phyloP scores from a whole-genome alignment of 64 coral and sea anemone species.

The Montipora foliosa region DNA sequence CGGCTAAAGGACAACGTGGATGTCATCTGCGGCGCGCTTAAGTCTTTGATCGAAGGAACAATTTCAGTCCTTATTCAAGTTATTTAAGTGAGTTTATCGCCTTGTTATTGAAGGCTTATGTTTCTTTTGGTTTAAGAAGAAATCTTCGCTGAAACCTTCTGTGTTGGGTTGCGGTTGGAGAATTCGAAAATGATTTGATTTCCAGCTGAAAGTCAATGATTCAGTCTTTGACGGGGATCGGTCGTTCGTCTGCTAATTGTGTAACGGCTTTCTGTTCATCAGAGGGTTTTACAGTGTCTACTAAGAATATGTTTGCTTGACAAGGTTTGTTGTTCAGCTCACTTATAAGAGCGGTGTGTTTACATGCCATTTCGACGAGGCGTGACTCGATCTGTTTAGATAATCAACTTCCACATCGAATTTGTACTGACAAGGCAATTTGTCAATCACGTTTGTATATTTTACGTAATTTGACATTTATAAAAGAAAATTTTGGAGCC shows the following conservation, averaged over 20 bases:
- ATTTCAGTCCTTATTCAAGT: not conserved
- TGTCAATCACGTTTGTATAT: too few species aligned
- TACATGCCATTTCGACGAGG: slow-evolving; percentile 17
- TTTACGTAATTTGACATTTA: too few species aligned
- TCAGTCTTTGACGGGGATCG: not conserved
- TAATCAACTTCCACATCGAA: not conserved
- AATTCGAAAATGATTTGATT: slow-evolving; percentile 38
- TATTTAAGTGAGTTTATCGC: not conserved
- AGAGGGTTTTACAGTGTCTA: not conserved
- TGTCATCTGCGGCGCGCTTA: not conserved
- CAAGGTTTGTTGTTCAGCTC: not conserved
- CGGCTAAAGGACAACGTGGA: not conserved
- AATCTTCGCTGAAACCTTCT: not conserved
- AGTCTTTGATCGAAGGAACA: not conserved
- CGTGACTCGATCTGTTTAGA: slow-evolving; percentile 3
- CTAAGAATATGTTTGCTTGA: not conserved
- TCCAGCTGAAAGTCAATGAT: not conserved
- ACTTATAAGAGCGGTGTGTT: not conserved
- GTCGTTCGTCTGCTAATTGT: not conserved
- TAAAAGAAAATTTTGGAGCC: too few species aligned
- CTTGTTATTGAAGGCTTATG: not conserved
- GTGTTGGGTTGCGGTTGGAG: not conserved
- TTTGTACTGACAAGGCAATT: too few species aligned
- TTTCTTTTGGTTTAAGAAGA: slow-evolving; percentile 2
- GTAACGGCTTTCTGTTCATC: not conserved